Base-by-base conservation (phyloP, 2,888 invertebrate genomes). In the Antitype chi region DNA sequence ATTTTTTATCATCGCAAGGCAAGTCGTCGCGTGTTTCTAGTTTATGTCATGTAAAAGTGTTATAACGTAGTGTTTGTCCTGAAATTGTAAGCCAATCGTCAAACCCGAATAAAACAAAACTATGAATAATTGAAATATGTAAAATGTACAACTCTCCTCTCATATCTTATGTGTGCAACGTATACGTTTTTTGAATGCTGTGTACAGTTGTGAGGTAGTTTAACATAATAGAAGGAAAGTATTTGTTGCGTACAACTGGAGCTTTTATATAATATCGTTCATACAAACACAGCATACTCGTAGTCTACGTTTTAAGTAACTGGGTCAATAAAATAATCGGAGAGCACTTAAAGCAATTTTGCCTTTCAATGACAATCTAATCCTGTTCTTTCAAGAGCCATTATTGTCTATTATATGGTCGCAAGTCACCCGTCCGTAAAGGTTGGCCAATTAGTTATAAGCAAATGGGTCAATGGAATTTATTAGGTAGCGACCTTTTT, bases 401-500 rank as follows among this genome's bases (percentile, higher is more conserved):
- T 70, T 70, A 82, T 70, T 73, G 52, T 80, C 68, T 80, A 80
- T 73, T 60, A 57, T 68, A 47, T 76, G 71, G 55, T 47, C 47
- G 52, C n/a, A 53, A 63, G 62, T 49, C 67, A 60, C 25, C 28
- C 28, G 38, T 64, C 63, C 47, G 66, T 53, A 23, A 59, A 53
- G 55, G 28, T 70, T 78, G 52, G 47, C 32, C 47, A 80, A 55
- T 80, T 80, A 60, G 66, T 71, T 62, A 59, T 64, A 64, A 59
- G 69, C 20, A 57, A 70, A 53, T 53, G 53, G 38, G 73, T 80
- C 52, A 55, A 15, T 63, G 55, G n/a, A 59, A 66, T 55, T 53
- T 55, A 62, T 55, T 49, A 67, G 49, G 69, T 23, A 2, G 15
- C 38, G 11, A 55, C 28, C 59, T 59, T 63, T 59, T 59, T 47